Base-by-base conservation (phyloP, 2,113 vertebrate genomes). In the Atherinomorus stipes region DNA sequence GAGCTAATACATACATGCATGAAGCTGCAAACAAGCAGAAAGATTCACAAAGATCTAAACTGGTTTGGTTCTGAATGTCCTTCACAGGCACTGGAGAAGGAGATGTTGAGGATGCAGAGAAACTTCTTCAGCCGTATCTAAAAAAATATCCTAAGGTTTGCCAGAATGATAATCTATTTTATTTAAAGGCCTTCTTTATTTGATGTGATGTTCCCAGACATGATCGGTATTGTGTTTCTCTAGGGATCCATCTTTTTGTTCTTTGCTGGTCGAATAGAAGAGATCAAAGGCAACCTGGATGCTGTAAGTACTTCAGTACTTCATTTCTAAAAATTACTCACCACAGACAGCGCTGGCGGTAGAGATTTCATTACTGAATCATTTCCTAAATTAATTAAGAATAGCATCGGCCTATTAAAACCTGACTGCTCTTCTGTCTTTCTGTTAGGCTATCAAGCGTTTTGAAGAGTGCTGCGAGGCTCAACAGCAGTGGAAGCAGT, bases 241-340 rank as follows among this genome's bases (percentile, higher is more conserved):
- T 88, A 99, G 98, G 97, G 98, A 15, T 96, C 97, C 84, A 98
- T 99, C 93, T 99, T 99, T 93, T 95, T 99, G 87, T 99, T 99
- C 91, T 99, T 99, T 59, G 97, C 97, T 47, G 98, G 98, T 68
- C 95, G 98, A 91, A 98, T 99, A 86, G 97, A 99, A 91, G 96
- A 93, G 75, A 97, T 99, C 63, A 99, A 97, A 95, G 98, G 98
- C 90, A 98, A 99, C 82, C 88, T 99, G 80, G 96, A 98, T 72
- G 88, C 81, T 76, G 97, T 98, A 91, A 97, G 96, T 54, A n/a
- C 26, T 50, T 28, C 31, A 34, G 9, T 8, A 34, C 31, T 8
- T 34, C 31, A 34, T 8, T 34, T 7, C 18, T 18, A 4, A 58
- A 54, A 37, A 58, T 42, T 57, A 11, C 16, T 37, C 28, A 37